These are phyloP conservation scores for Hylia prasina DNA, from an alignment of 2,113 vertebrate genomes.

Conservation along the genomic window DNA sequence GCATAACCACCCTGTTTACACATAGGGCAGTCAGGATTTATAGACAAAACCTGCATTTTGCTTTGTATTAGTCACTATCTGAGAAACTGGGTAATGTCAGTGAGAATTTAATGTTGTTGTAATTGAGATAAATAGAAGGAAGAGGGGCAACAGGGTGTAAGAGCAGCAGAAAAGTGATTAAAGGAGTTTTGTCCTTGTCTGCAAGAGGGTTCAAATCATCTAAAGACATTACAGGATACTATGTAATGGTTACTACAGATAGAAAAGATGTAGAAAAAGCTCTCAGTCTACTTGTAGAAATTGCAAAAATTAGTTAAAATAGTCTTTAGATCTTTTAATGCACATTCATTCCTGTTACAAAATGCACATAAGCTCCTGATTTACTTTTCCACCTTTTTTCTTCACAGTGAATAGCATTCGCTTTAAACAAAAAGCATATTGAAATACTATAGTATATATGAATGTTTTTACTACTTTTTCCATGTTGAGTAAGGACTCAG, in stretches of 20 bases:
- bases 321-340: neutral
- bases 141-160: conserved; percentile 22
- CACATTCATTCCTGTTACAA: neutral
- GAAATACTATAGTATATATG: neutral
- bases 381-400: neutral
- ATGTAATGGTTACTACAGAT: conserved; percentile 61
- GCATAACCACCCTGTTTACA: neutral
- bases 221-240: conserved; percentile 48
- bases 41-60: neutral
- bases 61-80: neutral
- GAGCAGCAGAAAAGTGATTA: conserved; percentile 65
- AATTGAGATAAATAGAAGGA: conserved; percentile 25
- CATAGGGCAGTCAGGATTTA: neutral
- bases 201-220: conserved; percentile 2
- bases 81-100: neutral
- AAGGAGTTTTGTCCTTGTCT: conserved; percentile 51
- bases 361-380: neutral
- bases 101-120: neutral
- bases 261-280: conserved; percentile 45
- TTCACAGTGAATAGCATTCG: neutral
- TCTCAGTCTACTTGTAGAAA: conserved; percentile 54
- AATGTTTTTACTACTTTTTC: neutral
- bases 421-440: neutral
- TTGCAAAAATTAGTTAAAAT: conserved; percentile 44
- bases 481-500: neutral